Evolutionary conservation across 2,888 invertebrate genomes (phyloP), one percentile per base, ranked within the genome.

Genomic region (Ypsolopha scabrella): DNA sequence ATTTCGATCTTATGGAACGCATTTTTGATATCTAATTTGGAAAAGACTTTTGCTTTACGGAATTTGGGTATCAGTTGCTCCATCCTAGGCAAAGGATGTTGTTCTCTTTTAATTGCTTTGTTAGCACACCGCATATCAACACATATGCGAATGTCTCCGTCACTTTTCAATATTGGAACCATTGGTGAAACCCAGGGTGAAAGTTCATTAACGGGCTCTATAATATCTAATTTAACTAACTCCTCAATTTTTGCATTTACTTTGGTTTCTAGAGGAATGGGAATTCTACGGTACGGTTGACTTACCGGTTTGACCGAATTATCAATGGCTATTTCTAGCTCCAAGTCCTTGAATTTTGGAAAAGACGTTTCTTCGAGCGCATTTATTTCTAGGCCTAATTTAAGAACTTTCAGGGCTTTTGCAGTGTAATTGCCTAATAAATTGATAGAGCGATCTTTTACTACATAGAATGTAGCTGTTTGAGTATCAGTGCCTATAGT

Each of bases 141-240:
- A 11, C 48, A 52, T 34, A 52, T 9, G 47, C 58, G 60, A 59
- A 53, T 50, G 1, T 57, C 54, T 1, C 58, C 60, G 39, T 57
- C 56, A 13, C 58, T 50, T 51, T 63, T 64, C 2, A 58, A 50
- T 7, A 65, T 58, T 10, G 61, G 60, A 6, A 68, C 65, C 2
- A 69, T 53, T 4, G 62, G 60, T 11, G 61, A 65, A 41, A 70
- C 64, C 68, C 71, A 73, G 36, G 52, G 39, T 36, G 63, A 63
- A 36, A 65, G 65, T 41, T 59, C 63, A 33, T 52, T 56, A 8
- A 71, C 67, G 46, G 52, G 56, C 57, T 69, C 66, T 43, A 72
- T 71, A 43, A 72, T 68, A 43, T 65, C 66, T 10, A 35, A 24
- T n/a, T 55, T 53, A 43, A 60, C 49, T 11, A 57, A 54, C 53